phyloP scores from a whole-genome alignment of 2,113 vertebrate genomes.

The Amia ocellicauda region DNA sequence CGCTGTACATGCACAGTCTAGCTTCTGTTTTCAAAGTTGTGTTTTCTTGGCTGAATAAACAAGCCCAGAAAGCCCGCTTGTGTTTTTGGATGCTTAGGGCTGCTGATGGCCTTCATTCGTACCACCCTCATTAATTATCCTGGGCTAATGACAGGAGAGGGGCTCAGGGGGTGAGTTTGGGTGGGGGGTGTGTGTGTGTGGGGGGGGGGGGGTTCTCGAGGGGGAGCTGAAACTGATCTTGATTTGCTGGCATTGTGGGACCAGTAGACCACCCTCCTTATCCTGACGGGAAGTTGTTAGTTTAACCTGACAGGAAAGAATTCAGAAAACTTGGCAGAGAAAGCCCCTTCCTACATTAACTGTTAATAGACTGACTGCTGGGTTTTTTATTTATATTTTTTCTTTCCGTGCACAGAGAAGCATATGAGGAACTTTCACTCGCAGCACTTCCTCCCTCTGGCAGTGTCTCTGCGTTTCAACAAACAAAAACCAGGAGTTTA shows the following conservation, averaged over 20 bases:
- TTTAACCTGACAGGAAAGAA: conserved; percentile 84
- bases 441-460: neutral
- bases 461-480: no score
- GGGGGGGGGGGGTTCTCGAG: conserved; percentile 15
- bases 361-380: conserved; percentile 57
- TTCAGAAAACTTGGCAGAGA: conserved; percentile 67
- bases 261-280: conserved; percentile 64
- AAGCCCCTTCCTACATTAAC: conserved; percentile 53
- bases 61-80: neutral
- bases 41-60: neutral
- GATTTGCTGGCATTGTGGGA: conserved; percentile 43
- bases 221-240: conserved; percentile 25
- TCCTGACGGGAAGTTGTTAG: conserved; percentile 82
- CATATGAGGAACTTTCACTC: neutral
- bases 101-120: neutral
- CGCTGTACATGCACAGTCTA: conserved; percentile 24
- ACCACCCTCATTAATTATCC: conserved; percentile 54
- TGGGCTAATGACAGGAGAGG: conserved; percentile 42
- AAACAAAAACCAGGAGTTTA: no score
- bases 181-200: conserved; percentile 56
- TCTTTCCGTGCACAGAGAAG: neutral
- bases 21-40: neutral
- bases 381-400: no score
- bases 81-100: neutral
- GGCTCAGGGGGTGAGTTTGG: conserved; percentile 34